A percentile compares a stretch with the other conserved stretches of the same genome.
These are phyloP conservation scores for Pachycephala philippinensis DNA, from an alignment of 2,113 vertebrate genomes.

Conservation along the genomic window DNA sequence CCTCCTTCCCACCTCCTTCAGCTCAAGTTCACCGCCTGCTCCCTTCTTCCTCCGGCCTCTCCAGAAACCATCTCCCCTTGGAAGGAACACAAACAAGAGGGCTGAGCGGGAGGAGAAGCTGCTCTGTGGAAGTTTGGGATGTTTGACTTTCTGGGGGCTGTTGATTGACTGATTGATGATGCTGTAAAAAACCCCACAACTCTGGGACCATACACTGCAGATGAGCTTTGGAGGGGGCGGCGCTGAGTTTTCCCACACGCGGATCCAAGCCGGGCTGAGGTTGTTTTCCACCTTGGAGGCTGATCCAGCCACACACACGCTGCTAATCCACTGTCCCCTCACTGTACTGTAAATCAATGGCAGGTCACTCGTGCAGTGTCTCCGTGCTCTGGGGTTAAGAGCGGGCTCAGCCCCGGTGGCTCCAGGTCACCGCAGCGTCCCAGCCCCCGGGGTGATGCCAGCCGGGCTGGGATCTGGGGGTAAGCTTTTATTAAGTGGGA, in stretches of 20 bases:
- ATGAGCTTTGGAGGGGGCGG: neutral
- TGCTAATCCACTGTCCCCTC: conserved; percentile 58
- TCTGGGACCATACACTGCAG: neutral
- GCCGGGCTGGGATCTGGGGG: neutral
- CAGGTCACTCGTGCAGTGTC: neutral
- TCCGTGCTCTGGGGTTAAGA: conserved; percentile 13
- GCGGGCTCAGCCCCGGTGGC: neutral
- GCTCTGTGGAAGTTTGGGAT: neutral
- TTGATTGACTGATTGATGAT: neutral
- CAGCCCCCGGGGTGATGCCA: neutral
- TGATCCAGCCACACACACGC: conserved; percentile 13
- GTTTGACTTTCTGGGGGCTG: neutral
- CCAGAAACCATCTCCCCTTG: neutral
- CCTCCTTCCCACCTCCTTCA: neutral
- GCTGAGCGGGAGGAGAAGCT: neutral
- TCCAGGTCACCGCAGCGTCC: neutral
- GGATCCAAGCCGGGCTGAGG: neutral
- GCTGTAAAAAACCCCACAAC: neutral
- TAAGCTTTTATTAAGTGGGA: conserved; percentile 28
- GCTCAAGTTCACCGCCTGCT: neutral
- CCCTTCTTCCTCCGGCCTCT: neutral
- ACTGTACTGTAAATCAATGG: conserved; percentile 42
- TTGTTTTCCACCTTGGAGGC: neutral
- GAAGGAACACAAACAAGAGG: neutral
- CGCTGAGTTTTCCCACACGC: neutral